These are phyloP conservation scores for Coreius guichenoti DNA, from an alignment of 2,797 vertebrate genomes.

Conservation along the genomic window DNA sequence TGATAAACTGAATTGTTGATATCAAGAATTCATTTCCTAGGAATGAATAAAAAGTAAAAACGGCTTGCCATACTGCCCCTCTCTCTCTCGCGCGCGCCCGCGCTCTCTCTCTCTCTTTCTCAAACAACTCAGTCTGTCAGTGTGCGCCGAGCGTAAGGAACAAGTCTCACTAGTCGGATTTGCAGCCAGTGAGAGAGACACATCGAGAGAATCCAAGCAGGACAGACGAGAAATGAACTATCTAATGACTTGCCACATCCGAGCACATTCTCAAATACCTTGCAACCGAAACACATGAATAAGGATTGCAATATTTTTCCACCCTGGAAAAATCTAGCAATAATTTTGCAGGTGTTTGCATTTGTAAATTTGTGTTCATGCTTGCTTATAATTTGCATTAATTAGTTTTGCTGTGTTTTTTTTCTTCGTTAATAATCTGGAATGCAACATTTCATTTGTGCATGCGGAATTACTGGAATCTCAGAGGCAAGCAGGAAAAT, in stretches of 20 bases:
- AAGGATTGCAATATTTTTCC: conserved; percentile 26
- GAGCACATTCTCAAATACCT: conserved; percentile 34
- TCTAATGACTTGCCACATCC: conserved; percentile 53
- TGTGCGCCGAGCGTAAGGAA: conserved; percentile 73
- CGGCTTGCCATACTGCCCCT: background rate
- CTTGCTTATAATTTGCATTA: conserved; percentile 15
- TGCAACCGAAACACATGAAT: conserved; percentile 31
- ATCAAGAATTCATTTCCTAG: background rate
- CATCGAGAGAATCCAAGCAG: conserved; percentile 37
- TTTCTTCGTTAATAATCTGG: background rate
- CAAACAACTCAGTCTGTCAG: conserved; percentile 78
- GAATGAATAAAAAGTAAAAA: background rate
- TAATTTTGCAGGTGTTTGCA: too few relatives aligned
- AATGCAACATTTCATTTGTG: conserved; percentile 21
- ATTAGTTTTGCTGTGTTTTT: background rate
- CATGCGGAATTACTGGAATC: conserved; percentile 57
- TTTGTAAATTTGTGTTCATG: background rate
- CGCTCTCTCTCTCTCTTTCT: conserved; percentile 60
- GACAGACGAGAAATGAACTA: conserved; percentile 65
- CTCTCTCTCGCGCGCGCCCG: conserved; percentile 21
- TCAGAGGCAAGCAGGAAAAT: conserved; percentile 37
- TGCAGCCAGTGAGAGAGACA: conserved; percentile 61
- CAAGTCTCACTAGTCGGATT: conserved; percentile 75
- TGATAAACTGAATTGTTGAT: background rate
- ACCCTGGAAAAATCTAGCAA: conserved; percentile 23